Evolutionary conservation across 2,113 vertebrate genomes (phyloP).

Genomic region (Recurvirostra avosetta): DNA sequence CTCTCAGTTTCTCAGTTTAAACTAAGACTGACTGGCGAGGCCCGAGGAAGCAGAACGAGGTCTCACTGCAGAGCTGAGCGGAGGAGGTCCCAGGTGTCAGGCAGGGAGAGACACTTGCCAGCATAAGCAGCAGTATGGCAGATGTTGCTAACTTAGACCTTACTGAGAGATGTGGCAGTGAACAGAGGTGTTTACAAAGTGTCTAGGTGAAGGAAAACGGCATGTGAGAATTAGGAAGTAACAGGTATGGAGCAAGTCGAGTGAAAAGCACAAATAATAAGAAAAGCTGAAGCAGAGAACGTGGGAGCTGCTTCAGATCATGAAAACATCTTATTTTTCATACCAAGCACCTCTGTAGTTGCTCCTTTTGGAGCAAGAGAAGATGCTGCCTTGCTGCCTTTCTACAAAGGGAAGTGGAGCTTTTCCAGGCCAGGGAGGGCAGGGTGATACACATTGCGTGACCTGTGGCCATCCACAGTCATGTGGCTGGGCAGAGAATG

Average conservation of each 20-base stretch:
- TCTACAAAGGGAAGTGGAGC: background rate
- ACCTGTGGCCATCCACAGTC: background rate
- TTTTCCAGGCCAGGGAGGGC: background rate
- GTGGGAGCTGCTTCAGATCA: background rate
- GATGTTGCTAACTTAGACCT: background rate
- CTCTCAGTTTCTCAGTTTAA: background rate
- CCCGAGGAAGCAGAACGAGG: accelerated
- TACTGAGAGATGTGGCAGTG: background rate
- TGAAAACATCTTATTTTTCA: background rate
- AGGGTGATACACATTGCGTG: background rate
- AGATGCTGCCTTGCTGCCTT: background rate
- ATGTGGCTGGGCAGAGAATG: background rate
- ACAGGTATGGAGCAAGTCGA: background rate
- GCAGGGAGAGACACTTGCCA: background rate
- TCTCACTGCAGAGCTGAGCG: accelerated
- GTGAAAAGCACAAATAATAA: background rate
- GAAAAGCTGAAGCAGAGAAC: background rate
- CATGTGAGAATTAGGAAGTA: background rate
- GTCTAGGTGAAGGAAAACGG: background rate
- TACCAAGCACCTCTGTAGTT: background rate
- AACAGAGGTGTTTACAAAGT: background rate
- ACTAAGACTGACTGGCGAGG: background rate
- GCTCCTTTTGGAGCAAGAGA: background rate
- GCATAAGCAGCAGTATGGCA: background rate
- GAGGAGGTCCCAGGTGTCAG: background rate